Evolutionary conservation across 2,797 vertebrate genomes (phyloP).

Genomic region (Picus viridis): DNA sequence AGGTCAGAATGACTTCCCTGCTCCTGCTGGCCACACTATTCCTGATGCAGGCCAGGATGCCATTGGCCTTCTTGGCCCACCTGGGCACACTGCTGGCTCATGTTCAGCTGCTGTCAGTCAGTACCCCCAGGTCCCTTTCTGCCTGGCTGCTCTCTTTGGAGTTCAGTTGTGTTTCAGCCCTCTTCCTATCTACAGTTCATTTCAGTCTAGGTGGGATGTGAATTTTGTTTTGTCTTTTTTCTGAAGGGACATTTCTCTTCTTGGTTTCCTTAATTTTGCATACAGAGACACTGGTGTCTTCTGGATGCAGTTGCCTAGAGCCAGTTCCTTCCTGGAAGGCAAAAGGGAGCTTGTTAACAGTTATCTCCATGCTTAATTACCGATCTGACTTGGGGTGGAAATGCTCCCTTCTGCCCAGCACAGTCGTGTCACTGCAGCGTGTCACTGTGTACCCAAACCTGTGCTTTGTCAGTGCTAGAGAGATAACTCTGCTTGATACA

Average conservation of each 20-base stretch:
- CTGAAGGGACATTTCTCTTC: neutral
- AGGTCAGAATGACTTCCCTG: too few relatives aligned
- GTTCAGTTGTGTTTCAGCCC: neutral
- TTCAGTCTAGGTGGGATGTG: neutral
- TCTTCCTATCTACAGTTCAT: rapidly evolving
- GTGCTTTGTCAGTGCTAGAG: neutral
- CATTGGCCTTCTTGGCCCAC: too few relatives aligned
- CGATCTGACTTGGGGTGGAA: neutral
- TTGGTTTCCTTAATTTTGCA: neutral
- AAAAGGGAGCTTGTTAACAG: neutral
- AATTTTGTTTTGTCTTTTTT: neutral
- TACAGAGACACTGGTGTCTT: neutral
- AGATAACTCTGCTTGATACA: neutral
- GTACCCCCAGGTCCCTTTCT: too few relatives aligned
- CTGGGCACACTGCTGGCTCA: too few relatives aligned
- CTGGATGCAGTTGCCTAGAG: neutral
- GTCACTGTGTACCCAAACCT: neutral
- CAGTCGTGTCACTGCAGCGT: neutral
- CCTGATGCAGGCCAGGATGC: too few relatives aligned
- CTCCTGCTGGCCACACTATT: too few relatives aligned
- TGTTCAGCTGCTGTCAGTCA: too few relatives aligned
- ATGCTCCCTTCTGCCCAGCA: neutral
- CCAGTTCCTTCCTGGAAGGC: neutral
- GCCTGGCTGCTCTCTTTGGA: too few relatives aligned
- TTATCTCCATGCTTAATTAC: neutral